Percentiles rank a stretch among this genome's conserved stretches.
These are phyloP conservation scores for Aleiodes sp. DNA, from an alignment of 1,140 invertebrate genomes.

Conservation along the genomic window DNA sequence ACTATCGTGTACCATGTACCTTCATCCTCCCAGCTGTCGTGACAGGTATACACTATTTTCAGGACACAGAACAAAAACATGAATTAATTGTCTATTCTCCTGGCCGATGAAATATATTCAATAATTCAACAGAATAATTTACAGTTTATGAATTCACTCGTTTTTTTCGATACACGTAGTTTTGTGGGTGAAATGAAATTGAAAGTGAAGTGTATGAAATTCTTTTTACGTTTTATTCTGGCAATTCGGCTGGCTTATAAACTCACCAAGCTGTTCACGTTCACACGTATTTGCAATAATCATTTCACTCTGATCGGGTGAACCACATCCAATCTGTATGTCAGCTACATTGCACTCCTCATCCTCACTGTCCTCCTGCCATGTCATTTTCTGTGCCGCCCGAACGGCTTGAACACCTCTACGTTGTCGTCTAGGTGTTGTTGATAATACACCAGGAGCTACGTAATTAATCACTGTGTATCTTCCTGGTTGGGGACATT, in stretches of 20 bases:
- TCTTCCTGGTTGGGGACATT: slow-evolving; percentile 65
- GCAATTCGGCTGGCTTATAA: no score
- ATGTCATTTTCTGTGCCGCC: slow-evolving; percentile 46
- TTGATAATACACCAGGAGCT: slow-evolving; percentile 36
- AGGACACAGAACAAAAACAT: slow-evolving; percentile 37
- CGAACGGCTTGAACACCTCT: slow-evolving; percentile 24
- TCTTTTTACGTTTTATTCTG: no score
- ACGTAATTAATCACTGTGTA: slow-evolving; percentile 53
- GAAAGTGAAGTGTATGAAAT: not conserved
- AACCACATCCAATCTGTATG: slow-evolving; percentile 58
- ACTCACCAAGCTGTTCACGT: slow-evolving; percentile 51
- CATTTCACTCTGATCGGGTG: slow-evolving; percentile 58
- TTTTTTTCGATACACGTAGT: no score
- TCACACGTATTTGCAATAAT: slow-evolving; percentile 59
- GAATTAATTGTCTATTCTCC: slow-evolving; percentile 7
- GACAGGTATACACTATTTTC: slow-evolving; percentile 67
- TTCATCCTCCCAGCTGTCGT: slow-evolving; percentile 70
- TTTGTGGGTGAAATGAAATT: slow-evolving; percentile 9
- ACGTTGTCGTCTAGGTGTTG: slow-evolving; percentile 36
- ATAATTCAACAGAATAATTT: no score
- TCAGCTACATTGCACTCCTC: slow-evolving; percentile 54
- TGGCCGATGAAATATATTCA: no score
- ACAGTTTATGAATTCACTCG: no score
- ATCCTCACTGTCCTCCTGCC: slow-evolving; percentile 46
- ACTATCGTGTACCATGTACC: slow-evolving; percentile 70